Percentiles rank a stretch among this genome's conserved stretches.
Conservation (phyloP, 2,113 vertebrate species). For the Oenanthe oenanthe region DNA sequence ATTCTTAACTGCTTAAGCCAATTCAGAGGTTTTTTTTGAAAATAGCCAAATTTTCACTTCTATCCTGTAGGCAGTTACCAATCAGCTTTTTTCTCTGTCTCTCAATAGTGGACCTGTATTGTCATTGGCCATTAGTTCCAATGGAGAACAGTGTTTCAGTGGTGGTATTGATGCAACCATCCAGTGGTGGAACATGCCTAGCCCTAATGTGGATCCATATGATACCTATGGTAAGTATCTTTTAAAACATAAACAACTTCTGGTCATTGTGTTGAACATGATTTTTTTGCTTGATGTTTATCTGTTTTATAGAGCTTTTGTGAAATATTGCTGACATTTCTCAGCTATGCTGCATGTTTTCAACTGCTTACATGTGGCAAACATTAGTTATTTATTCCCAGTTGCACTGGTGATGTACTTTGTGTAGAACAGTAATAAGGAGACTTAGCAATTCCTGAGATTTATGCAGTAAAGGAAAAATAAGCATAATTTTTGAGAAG, state of each 20-base stretch:
- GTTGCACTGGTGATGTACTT: background rate
- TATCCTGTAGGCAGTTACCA: background rate
- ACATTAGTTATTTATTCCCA: background rate
- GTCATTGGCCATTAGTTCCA: constrained; percentile 91
- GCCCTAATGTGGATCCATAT: constrained; percentile 95
- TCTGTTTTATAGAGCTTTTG: background rate
- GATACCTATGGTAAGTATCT: constrained; percentile 89
- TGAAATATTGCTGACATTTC: background rate
- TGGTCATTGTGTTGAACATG: background rate
- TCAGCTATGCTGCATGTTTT: background rate
- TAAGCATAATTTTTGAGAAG: background rate
- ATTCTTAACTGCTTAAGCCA: background rate
- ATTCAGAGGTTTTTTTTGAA: background rate
- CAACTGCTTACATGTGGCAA: background rate
- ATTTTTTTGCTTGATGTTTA: background rate
- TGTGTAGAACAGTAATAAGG: background rate
- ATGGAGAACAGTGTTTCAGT: constrained; percentile 96
- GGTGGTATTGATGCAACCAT: constrained; percentile 94
- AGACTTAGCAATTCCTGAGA: background rate
- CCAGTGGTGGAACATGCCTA: constrained; percentile 98
- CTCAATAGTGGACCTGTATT: constrained; percentile 89
- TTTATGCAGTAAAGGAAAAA: background rate
- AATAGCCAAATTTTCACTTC: background rate
- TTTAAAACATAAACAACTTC: background rate
- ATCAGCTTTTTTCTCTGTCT: constrained; percentile 14